These are phyloP conservation scores for Pangasianodon gigas DNA, from an alignment of 2,113 vertebrate species.

Conservation along the genomic window DNA sequence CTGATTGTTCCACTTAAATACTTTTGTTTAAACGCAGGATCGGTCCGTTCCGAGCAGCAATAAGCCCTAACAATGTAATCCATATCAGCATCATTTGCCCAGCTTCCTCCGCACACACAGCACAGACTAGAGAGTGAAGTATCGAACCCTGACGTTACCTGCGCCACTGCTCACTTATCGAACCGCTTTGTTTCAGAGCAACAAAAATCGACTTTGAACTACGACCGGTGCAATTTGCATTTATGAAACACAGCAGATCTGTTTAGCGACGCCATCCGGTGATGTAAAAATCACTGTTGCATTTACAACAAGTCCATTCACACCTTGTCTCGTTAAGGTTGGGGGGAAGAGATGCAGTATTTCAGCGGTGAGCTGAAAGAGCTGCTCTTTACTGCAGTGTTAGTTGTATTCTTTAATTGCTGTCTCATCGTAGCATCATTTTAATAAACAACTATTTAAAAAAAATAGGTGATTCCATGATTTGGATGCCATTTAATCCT, in stretches of 20 bases:
- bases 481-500: not conserved
- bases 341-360: not conserved
- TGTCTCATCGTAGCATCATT: not conserved
- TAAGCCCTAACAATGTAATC: constrained; percentile 65
- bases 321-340: constrained; percentile 15
- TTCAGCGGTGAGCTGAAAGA: not conserved
- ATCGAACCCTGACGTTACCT: constrained; percentile 38
- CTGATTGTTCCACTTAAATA: constrained; percentile 59
- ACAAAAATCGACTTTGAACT: constrained; percentile 27
- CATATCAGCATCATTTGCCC: constrained; percentile 56
- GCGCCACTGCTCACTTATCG: constrained; percentile 25
- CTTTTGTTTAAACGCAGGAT: constrained; percentile 63
- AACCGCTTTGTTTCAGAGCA: constrained; percentile 37
- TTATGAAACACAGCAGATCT: constrained; percentile 31
- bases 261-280: constrained; percentile 23
- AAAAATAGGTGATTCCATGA: too few species aligned
- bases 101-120: constrained; percentile 46
- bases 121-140: constrained; percentile 26
- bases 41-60: constrained; percentile 47
- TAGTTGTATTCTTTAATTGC: not conserved
- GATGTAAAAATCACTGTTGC: constrained; percentile 25
- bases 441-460: not conserved
- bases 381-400: not conserved
- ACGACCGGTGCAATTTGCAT: not conserved
- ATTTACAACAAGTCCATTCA: constrained; percentile 21